Evolutionary conservation across 1,140 invertebrate genomes (phyloP).

Genomic region (Piezodorus guildinii): DNA sequence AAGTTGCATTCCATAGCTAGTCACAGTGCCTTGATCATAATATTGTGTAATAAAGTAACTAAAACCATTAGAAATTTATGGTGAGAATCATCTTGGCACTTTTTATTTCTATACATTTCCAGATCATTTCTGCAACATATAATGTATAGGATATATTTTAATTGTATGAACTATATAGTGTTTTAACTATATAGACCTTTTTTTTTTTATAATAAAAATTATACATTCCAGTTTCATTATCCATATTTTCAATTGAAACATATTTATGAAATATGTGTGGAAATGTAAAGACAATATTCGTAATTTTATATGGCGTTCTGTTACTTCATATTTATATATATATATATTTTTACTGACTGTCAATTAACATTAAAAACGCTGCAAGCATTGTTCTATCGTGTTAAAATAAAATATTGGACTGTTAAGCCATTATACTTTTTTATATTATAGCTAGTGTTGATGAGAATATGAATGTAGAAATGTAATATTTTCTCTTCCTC

Average conservation of each 20-base stretch:
- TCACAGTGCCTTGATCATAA: slow-evolving; percentile 12
- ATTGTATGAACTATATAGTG: slow-evolving; percentile 2
- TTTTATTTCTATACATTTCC: background rate
- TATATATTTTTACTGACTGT: slow-evolving; percentile 12
- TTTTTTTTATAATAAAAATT: background rate
- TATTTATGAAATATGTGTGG: background rate
- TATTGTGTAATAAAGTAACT: background rate
- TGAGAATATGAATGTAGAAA: too few species aligned
- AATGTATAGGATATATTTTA: slow-evolving; percentile 1
- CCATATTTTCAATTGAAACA: background rate
- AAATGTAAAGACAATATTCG: slow-evolving; percentile 2
- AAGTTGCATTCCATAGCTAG: slow-evolving; percentile 15
- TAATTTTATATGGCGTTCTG: slow-evolving; percentile 12
- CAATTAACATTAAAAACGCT: slow-evolving; percentile 1
- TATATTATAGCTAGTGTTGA: too few species aligned
- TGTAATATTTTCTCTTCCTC: too few species aligned
- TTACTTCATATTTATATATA: slow-evolving; percentile 4
- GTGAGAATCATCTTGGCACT: background rate
- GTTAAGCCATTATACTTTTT: background rate
- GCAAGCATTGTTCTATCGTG: slow-evolving; percentile 3
- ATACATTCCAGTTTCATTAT: slow-evolving; percentile 2
- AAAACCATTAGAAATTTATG: slow-evolving; percentile 1
- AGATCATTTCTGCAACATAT: background rate
- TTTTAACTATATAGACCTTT: slow-evolving; percentile 9
- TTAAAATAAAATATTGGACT: slow-evolving; percentile 15